A percentile compares a stretch with the other conserved stretches of the same genome.
Evolutionary conservation across 1,140 invertebrate species (phyloP).

Genomic region (Pseudomyrmex concolor): DNA sequence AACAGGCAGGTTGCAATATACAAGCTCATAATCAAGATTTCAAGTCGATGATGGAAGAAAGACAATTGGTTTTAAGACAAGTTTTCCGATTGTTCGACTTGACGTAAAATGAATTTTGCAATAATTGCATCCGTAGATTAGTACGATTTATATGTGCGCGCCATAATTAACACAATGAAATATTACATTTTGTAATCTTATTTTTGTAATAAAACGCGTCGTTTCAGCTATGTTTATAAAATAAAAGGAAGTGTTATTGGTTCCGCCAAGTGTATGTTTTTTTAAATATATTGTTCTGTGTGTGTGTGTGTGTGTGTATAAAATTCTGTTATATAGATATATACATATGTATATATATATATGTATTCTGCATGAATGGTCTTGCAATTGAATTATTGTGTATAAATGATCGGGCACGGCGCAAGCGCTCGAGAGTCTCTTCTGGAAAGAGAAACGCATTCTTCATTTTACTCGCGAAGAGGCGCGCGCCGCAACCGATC

Average conservation of each 20-base stretch:
- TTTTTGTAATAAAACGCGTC: constrained; percentile 76
- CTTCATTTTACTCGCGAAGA: constrained; percentile 31
- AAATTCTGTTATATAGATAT: no score
- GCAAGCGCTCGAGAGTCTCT: no score
- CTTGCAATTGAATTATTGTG: no score
- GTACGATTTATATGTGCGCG: constrained; percentile 57
- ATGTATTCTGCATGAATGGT: no score
- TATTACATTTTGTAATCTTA: constrained; percentile 77
- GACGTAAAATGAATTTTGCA: constrained; percentile 53
- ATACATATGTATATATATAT: no score
- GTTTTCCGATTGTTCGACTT: constrained; percentile 34
- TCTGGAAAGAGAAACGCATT: not conserved
- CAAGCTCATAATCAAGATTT: not conserved
- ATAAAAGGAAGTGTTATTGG: constrained; percentile 72
- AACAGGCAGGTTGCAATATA: constrained; percentile 15
- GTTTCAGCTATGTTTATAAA: constrained; percentile 76
- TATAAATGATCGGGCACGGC: no score
- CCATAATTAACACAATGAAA: constrained; percentile 64
- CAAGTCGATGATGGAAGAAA: not conserved
- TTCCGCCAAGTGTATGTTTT: constrained; percentile 24
- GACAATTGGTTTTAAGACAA: not conserved
- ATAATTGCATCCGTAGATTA: constrained; percentile 68
- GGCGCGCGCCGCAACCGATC: constrained; percentile 20
- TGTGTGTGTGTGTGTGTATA: no score
- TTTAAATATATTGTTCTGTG: not conserved